Evolutionary conservation across 2,113 vertebrate genomes (phyloP).

Genomic region (Lagopus leucura): DNA sequence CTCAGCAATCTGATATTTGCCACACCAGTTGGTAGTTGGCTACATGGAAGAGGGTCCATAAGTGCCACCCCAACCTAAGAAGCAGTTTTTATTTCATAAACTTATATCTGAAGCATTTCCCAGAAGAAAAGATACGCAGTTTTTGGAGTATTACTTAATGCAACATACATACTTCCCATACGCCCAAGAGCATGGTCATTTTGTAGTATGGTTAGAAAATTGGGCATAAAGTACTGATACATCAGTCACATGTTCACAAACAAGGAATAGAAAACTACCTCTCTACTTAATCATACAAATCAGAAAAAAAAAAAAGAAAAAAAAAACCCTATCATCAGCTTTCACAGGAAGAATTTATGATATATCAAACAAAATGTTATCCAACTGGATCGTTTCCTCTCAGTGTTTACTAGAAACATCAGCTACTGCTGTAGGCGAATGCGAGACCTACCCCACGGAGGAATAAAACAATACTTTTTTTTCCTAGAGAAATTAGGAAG

Average conservation of each 20-base stretch:
- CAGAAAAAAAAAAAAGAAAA: background rate
- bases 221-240: background rate
- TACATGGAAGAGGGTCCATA: background rate
- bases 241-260: background rate
- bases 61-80: background rate
- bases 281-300: background rate
- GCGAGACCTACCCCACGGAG: background rate
- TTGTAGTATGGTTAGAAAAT: background rate
- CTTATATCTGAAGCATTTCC: background rate
- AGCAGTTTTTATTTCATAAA: background rate
- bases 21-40: background rate
- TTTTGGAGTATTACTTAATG: background rate
- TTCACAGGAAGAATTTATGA: background rate
- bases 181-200: background rate
- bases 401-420: background rate
- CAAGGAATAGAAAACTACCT: background rate
- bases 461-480: background rate
- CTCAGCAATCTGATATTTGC: background rate
- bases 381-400: background rate
- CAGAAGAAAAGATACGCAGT: background rate
- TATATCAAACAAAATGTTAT: background rate
- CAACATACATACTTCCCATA: background rate
- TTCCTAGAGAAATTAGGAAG: background rate
- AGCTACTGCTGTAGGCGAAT: background rate
- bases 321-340: background rate